These are phyloP conservation scores for Axinella damicornis DNA, from an alignment of 37 sponge, comb jelly and placozoan genomes.

Conservation along the genomic window DNA sequence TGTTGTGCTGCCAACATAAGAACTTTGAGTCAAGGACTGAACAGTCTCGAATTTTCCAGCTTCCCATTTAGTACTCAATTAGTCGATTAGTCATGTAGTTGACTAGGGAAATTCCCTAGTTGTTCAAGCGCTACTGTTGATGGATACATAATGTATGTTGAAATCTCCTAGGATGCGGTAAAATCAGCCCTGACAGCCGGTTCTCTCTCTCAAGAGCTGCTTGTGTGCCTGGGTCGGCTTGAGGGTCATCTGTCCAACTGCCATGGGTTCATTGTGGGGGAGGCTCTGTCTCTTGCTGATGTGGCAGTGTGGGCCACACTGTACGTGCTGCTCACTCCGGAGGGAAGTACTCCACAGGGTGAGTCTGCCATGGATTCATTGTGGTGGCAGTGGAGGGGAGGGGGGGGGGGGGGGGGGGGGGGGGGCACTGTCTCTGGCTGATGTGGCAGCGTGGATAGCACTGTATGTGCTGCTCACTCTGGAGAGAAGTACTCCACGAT, in stretches of 20 bases:
- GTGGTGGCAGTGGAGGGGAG: no score
- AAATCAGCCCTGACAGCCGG: background rate
- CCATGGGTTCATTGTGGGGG: slow-evolving; percentile 3
- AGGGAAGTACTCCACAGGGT: slow-evolving; percentile 39
- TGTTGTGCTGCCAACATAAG: no score
- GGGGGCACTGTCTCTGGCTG: slow-evolving; percentile 55
- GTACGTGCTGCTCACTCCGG: slow-evolving; percentile 43
- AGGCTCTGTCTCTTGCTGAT: slow-evolving; percentile 62
- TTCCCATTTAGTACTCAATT: no score
- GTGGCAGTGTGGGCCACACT: slow-evolving; percentile 70
- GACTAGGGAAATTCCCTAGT: no score
- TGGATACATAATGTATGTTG: no score
- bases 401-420: no score
- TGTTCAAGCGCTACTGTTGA: no score
- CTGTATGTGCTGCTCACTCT: slow-evolving; percentile 44
- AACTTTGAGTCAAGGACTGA: no score
- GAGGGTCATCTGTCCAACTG: slow-evolving; percentile 43
- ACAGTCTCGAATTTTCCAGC: no score
- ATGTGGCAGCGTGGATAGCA: slow-evolving; percentile 66
- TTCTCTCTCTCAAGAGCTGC: slow-evolving; percentile 22
- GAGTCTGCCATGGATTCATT: no score
- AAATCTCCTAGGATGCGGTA: background rate
- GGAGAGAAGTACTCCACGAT: slow-evolving; percentile 34
- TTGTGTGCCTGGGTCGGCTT: slow-evolving; percentile 40
- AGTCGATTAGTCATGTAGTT: no score